Evolutionary conservation across 2,797 vertebrate species (phyloP), one percentile per base, ranked within the genome.

Genomic region (Hybognathus amarus): DNA sequence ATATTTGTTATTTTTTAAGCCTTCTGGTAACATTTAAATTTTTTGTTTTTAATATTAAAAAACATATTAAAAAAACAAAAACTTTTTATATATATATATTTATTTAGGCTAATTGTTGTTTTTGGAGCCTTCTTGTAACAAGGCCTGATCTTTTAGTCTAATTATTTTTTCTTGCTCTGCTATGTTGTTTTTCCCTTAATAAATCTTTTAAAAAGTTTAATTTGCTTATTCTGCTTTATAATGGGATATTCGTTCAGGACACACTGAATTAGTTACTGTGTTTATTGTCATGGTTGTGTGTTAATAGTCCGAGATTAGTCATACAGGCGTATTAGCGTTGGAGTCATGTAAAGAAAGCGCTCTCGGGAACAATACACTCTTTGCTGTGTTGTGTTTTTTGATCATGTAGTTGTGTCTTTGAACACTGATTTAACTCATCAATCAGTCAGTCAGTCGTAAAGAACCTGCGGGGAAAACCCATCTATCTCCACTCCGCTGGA

Each of bases 381-480:
- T 77, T 24, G 20, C 42, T 15, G 54, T 15, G 54, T 59, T 27
- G 66, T 69, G 36, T 59, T 40, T 12, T 12, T n/a, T 45, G 67
- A n/a, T 18, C n/a, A 27, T 80, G 78, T 42, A 13, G 66, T 59
- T 71, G 77, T 80, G 78, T 80, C 50, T 80, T 33, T 56, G 15
- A 79, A 76, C 42, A 61, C 42, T 40, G 42, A 81, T 81, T 71
- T 78, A 61, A 71, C 79, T 27, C 76, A 71, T 85, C 79, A 45
- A 71, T 85, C 84, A 71, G 33, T 70, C 66, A 50, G 33, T 42
- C 47, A 24, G 73, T 81, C 71, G 38, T 84, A 78, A 87, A 87
- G 50, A 81, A 42, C 78, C 47, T 59, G 40, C 12, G 77, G 77
- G 85, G 83, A 71, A 84, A 84, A 63, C 83, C 75, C 77, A 18